These are phyloP conservation scores for Drosophila funebris DNA, from an alignment of 1,140 invertebrate species.

Conservation along the genomic window DNA sequence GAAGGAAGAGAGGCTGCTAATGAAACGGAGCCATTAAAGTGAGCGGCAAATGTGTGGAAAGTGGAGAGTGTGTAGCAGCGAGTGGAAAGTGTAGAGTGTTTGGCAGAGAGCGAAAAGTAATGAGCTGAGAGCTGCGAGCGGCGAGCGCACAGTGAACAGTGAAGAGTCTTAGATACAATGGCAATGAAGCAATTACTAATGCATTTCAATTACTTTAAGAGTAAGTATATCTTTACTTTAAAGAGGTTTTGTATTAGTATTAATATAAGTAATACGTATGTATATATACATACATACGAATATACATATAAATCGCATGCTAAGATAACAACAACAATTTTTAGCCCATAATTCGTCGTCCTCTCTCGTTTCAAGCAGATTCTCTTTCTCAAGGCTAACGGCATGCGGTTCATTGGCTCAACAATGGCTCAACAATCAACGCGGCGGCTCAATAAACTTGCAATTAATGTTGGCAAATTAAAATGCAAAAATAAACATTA, in stretches of 20 bases:
- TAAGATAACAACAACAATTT: too few species aligned
- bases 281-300: too few species aligned
- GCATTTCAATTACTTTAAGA: constrained; percentile 65
- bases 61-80: constrained; percentile 8
- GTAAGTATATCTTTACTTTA: neutral
- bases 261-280: too few species aligned
- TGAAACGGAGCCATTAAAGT: constrained; percentile 68
- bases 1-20: constrained; percentile 39
- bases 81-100: neutral
- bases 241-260: too few species aligned
- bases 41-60: constrained; percentile 56
- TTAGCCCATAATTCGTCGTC: too few species aligned
- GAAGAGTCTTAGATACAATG: neutral
- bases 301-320: neutral
- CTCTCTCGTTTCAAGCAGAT: neutral
- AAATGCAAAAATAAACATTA: constrained; percentile 83
- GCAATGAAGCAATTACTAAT: constrained; percentile 54
- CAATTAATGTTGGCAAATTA: constrained; percentile 82
- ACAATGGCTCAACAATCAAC: constrained; percentile 67
- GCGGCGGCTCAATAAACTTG: constrained; percentile 74
- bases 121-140: neutral
- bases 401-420: constrained; percentile 66
- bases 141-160: too few species aligned
- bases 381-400: constrained; percentile 57
- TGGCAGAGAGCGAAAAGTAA: too few species aligned